A percentile compares a stretch with the other conserved stretches of the same genome.
phyloP scores from a whole-genome alignment of 2,888 invertebrate genomes.

The Lithophane leautieri region DNA sequence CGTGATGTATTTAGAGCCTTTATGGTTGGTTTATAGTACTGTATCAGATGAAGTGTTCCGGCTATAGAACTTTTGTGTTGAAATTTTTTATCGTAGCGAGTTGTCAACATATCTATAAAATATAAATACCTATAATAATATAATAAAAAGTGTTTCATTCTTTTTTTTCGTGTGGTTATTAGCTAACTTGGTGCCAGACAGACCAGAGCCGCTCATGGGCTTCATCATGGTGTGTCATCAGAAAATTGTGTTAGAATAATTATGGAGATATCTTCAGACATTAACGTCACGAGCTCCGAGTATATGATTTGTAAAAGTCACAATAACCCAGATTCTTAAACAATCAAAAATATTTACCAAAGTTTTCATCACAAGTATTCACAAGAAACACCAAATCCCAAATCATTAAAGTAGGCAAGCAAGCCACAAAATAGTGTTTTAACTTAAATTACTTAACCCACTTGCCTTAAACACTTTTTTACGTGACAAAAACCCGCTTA shows the following conservation, averaged over 20 bases:
- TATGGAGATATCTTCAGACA: not conserved
- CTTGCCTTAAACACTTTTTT: constrained; percentile 61
- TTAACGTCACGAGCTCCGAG: too few species aligned
- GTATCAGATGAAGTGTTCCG: constrained; percentile 5
- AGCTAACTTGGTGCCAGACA: too few species aligned
- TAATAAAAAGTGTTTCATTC: not conserved
- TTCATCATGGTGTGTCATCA: too few species aligned
- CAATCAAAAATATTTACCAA: not conserved
- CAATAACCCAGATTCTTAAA: not conserved
- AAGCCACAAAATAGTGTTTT: constrained; percentile 53
- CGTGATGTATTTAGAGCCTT: constrained; percentile 61
- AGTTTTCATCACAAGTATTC: constrained; percentile 29
- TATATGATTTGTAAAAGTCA: too few species aligned
- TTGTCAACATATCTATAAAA: not conserved
- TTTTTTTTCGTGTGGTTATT: too few species aligned
- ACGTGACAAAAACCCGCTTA: constrained; percentile 55
- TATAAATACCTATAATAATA: not conserved
- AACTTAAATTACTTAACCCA: constrained; percentile 61
- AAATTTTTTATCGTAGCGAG: constrained; percentile 1
- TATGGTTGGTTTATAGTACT: constrained; percentile 30
- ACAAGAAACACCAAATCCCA: constrained; percentile 39
- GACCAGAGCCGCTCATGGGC: too few species aligned
- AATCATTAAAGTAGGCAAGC: constrained; percentile 45
- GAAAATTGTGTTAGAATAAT: constrained; percentile 5
- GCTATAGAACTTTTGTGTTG: constrained; percentile 1